Base-by-base conservation (phyloP, 2,113 vertebrate species). In the Plectropomus leopardus region DNA sequence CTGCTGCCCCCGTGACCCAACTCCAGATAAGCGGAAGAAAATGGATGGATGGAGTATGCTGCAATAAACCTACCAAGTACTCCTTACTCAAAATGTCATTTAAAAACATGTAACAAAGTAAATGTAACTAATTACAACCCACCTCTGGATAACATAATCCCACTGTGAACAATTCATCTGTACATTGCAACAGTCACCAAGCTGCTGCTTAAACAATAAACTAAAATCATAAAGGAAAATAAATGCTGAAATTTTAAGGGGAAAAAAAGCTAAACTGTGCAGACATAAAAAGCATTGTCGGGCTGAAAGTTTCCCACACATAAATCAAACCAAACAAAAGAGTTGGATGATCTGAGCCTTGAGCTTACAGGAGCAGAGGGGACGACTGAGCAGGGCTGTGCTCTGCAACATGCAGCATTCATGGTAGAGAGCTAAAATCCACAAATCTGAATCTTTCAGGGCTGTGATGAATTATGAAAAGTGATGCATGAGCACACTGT, bases 281-380 rank as follows among this genome's bases (percentile, higher is more conserved):
- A 30, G n/a, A 53, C 34, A 68, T n/a, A 21, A 28, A 36, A 34
- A 68, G 15, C 5, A 8, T 44, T 36, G 19, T 48, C 32, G 61
- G 54, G 65, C 61, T 72, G 23, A 17, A 24, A 17, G 47, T 44
- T 84, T 68, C 73, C 50, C 80, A 68, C 5, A 76, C 34, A 66
- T 81, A 72, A 64, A 78, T 87, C 63, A 63, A 26, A 23, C 1
- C 42, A 40, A 68, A 85, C 44, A 71, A 76, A 72, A 17, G 5
- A 48, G 60, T 11, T n/a, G 4, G 30, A 66, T 48, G 26, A 24
- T 47, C 36, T 57, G 69, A 64, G 32, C 44, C 28, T 58, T 36
- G 23, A 66, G 40, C 19, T 54, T 54, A 40, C 40, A 55, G 40
- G 63, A 23, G 16, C 65, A 57, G 30, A 30, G 4, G 42, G 19